Conservation (phyloP, 2,888 invertebrate genomes). For the Limnephilus marmoratus region DNA sequence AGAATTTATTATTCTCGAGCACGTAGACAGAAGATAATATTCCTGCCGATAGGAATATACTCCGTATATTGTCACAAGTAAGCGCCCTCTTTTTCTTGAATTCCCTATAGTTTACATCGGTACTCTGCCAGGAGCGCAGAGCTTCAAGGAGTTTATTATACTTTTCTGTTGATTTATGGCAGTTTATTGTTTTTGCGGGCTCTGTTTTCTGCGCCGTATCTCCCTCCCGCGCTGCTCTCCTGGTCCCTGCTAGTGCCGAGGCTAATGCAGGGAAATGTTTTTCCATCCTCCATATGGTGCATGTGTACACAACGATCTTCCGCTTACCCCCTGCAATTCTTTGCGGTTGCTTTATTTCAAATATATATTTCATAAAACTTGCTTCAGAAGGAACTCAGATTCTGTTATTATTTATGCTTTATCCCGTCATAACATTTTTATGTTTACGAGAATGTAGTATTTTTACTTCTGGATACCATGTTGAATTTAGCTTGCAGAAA, state of each 20-base stretch:
- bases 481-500: background rate
- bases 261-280: slow-evolving; percentile 65
- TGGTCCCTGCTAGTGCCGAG: slow-evolving; percentile 64
- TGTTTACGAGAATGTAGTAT: background rate
- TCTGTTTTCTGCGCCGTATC: slow-evolving; percentile 40
- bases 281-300: slow-evolving; percentile 63
- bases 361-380: slow-evolving; percentile 41
- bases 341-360: slow-evolving; percentile 44
- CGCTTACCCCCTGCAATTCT: slow-evolving; percentile 41
- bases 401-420: background rate
- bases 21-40: slow-evolving; percentile 47
- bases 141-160: slow-evolving; percentile 70
- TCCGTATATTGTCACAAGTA: slow-evolving; percentile 49
- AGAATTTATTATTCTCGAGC: slow-evolving; percentile 52
- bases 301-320: slow-evolving; percentile 55
- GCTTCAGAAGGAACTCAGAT: background rate
- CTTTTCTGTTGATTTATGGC: slow-evolving; percentile 72
- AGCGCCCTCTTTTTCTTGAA: slow-evolving; percentile 43
- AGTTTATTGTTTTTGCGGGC: slow-evolving; percentile 72
- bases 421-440: background rate
- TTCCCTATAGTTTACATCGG: slow-evolving; percentile 48
- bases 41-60: slow-evolving; percentile 42
- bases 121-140: slow-evolving; percentile 49
- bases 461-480: background rate
- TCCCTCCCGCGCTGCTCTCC: slow-evolving; percentile 43